These are phyloP conservation scores for Heterodera filipjevi DNA, from an alignment of 2,888 invertebrate species.

Conservation along the genomic window DNA sequence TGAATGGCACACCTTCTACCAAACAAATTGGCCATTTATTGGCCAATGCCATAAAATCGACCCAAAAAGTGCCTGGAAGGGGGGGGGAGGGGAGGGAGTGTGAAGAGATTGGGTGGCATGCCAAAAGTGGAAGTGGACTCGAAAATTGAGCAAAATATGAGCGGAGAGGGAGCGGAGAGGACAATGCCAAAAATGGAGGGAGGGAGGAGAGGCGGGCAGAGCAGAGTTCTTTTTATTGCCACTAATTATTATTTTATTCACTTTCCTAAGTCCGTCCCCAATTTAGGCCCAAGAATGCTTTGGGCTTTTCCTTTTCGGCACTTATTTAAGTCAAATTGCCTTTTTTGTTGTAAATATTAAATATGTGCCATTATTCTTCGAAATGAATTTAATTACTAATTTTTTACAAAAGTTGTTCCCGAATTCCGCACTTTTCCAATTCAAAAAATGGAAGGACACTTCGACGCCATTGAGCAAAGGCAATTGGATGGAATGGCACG, in stretches of 20 bases:
- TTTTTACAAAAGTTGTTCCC: background rate
- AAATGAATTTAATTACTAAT: background rate
- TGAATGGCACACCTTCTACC: background rate
- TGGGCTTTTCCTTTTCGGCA: no score
- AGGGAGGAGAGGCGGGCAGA: background rate
- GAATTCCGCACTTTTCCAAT: background rate
- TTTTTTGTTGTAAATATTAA: background rate
- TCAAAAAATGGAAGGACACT: background rate
- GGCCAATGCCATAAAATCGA: background rate
- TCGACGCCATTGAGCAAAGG: background rate
- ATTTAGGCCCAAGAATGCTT: no score
- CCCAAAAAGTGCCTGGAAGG: background rate
- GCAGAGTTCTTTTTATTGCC: background rate
- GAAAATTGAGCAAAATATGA: background rate
- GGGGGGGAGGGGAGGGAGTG: background rate
- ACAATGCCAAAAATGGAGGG: background rate
- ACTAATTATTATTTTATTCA: background rate
- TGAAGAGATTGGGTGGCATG: background rate
- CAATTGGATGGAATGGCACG: slow-evolving; percentile 10
- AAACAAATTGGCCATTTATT: background rate
- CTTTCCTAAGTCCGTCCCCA: no score
- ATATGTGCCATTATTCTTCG: no score
- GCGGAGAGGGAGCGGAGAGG: background rate
- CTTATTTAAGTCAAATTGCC: background rate
- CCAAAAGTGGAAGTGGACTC: background rate